Conservation (phyloP, 2,888 invertebrate species). For the Idaea dimidiata region DNA sequence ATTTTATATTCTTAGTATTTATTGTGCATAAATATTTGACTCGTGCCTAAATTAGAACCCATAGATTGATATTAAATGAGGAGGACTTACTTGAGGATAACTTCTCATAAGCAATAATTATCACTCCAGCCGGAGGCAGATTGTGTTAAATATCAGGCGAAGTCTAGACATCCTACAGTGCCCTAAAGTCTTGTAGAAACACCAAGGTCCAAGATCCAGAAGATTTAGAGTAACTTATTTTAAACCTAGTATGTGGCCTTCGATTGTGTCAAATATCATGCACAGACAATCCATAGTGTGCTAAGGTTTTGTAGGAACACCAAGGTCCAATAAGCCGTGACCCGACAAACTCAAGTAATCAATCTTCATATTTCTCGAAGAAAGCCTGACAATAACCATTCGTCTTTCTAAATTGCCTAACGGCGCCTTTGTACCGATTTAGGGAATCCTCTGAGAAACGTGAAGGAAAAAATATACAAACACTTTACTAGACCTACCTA, state of each 20-base stretch:
- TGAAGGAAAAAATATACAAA: slow-evolving; percentile 34
- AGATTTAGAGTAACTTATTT: too few relatives aligned
- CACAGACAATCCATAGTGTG: neutral
- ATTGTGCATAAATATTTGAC: too few relatives aligned
- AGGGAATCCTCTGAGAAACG: slow-evolving; percentile 30
- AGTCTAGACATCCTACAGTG: too few relatives aligned
- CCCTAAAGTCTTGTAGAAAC: too few relatives aligned
- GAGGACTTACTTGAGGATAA: too few relatives aligned
- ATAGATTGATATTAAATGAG: too few relatives aligned
- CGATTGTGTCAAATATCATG: slow-evolving; percentile 15
- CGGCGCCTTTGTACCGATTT: slow-evolving; percentile 47
- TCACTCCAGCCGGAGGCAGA: too few relatives aligned
- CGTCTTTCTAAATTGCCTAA: slow-evolving; percentile 59
- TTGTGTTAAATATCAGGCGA: too few relatives aligned
- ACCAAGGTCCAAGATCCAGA: too few relatives aligned
- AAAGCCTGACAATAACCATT: slow-evolving; percentile 60
- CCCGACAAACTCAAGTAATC: slow-evolving; percentile 41
- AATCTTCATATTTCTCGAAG: slow-evolving; percentile 68
- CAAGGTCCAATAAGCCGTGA: slow-evolving; percentile 34
- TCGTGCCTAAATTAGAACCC: too few relatives aligned
- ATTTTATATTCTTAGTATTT: too few relatives aligned
- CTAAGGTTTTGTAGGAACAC: slow-evolving; percentile 32
- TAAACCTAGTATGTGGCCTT: neutral
- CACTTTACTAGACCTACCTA: slow-evolving; percentile 8
- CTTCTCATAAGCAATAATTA: too few relatives aligned